Percentiles rank a stretch among this genome's conserved stretches.
Evolutionary conservation across 2,888 invertebrate species (phyloP).

Genomic region (Drosophila affinis): DNA sequence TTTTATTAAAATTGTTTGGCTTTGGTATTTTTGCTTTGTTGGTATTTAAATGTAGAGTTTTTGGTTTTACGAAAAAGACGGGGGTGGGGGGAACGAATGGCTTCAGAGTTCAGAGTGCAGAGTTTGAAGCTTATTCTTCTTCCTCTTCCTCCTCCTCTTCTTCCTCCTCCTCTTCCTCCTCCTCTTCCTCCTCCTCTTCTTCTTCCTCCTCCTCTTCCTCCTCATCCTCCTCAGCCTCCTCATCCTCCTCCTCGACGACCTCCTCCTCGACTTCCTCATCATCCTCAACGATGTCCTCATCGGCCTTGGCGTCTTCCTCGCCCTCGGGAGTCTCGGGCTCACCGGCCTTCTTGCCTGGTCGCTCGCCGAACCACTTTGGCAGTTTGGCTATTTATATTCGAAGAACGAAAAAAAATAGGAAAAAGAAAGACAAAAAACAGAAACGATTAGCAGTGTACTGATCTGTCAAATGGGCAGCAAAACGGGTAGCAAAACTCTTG

Average conservation of each 20-base stretch:
- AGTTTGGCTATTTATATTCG: conserved; percentile 88
- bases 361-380: conserved; percentile 98
- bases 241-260: conserved; percentile 90
- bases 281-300: conserved; percentile 88
- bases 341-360: conserved; percentile 95
- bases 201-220: conserved; percentile 86
- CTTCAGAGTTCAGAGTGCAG: conserved; percentile 59
- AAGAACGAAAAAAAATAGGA: neutral
- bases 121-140: conserved; percentile 69
- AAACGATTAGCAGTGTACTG: neutral
- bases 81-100: conserved; percentile 15
- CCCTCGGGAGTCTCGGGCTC: conserved; percentile 96
- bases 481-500: too few relatives aligned
- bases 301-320: conserved; percentile 93
- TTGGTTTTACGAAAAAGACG: conserved; percentile 76
- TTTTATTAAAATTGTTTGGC: conserved; percentile 77
- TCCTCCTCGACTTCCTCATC: conserved; percentile 91
- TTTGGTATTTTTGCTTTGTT: conserved; percentile 68
- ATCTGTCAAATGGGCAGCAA: neutral
- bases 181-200: conserved; percentile 84
- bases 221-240: conserved; percentile 88
- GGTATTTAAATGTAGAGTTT: conserved; percentile 79
- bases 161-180: conserved; percentile 83
- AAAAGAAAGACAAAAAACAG: neutral
- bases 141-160: conserved; percentile 83